Evolutionary conservation across 2,888 invertebrate genomes (phyloP).

Genomic region (Syritta pipiens): DNA sequence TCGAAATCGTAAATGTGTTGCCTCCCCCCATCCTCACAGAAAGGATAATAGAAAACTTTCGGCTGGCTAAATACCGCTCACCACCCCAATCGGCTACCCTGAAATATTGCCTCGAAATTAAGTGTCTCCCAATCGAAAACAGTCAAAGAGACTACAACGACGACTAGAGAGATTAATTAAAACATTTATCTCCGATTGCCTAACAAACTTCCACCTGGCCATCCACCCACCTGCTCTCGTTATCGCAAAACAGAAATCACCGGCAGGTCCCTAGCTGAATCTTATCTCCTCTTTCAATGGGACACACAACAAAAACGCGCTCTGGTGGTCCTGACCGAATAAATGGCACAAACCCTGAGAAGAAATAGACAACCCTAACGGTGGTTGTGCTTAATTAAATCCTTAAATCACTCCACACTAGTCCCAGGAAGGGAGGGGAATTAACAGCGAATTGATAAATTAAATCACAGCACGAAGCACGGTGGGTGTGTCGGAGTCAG

Average conservation of each 20-base stretch:
- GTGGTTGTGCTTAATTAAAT: slow-evolving; percentile 65
- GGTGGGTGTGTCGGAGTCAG: slow-evolving; percentile 1
- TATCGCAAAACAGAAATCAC: slow-evolving; percentile 47
- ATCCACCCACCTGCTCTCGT: slow-evolving; percentile 1
- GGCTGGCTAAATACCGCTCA: slow-evolving; percentile 39
- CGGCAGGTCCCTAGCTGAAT: slow-evolving; percentile 26
- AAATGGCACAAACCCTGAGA: slow-evolving; percentile 42
- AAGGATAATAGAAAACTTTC: slow-evolving; percentile 28
- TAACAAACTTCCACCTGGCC: slow-evolving; percentile 25
- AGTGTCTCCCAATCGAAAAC: slow-evolving; percentile 52
- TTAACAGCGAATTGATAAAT: slow-evolving; percentile 59
- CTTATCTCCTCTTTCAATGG: slow-evolving; percentile 46
- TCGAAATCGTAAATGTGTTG: slow-evolving; percentile 17
- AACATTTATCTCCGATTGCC: slow-evolving; percentile 65
- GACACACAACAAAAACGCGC: neutral
- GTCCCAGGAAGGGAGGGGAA: neutral
- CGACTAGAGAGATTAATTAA: slow-evolving; percentile 66
- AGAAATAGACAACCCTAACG: slow-evolving; percentile 28
- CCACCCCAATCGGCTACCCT: slow-evolving; percentile 5
- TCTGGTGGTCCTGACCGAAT: slow-evolving; percentile 20
- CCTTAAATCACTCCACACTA: slow-evolving; percentile 63
- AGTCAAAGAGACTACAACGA: slow-evolving; percentile 60
- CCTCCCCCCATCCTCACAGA: neutral
- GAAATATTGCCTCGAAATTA: slow-evolving; percentile 56
- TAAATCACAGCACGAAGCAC: slow-evolving; percentile 41